Base-by-base conservation (phyloP, 2,888 invertebrate genomes). In the Apoda limacodes region DNA sequence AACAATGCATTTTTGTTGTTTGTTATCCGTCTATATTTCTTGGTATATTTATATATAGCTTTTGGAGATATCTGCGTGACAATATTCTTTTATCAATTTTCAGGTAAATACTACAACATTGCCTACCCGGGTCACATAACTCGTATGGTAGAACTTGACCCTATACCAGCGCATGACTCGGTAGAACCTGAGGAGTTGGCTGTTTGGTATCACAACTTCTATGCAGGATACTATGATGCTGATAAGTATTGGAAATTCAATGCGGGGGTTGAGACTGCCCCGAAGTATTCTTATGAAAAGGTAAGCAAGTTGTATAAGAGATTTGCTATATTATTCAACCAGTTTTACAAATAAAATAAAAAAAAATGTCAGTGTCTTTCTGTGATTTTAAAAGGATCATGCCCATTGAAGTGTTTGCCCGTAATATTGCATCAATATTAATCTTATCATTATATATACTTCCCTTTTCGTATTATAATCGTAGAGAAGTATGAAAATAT, bases 61-160 rank as follows among this genome's bases (percentile, higher is more conserved):
- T n/a, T n/a, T n/a, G n/a, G n/a, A n/a, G n/a, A n/a, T n/a, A n/a
- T n/a, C n/a, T n/a, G n/a, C n/a, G n/a, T n/a, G n/a, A n/a, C n/a
- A n/a, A n/a, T n/a, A n/a, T n/a, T n/a, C n/a, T n/a, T n/a, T n/a
- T n/a, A n/a, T n/a, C n/a, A n/a, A n/a, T 28, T 47, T 35, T 1
- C 46, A 76, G 76, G 74, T 4, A 70, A 70, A 46, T 42, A 57
- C 17, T 74, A 60, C 48, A 60, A 70, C 46, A 50, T 57, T 61
- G 83, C 64, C 23, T 85, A 58, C 72, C 86, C 60, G 37, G 87
- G 40, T 52, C 71, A 60, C 60, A 83, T 59, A 40, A 64, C 52
- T 46, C 82, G 46, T 32, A 63, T 52, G 55, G 82, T 69, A 38
- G 76, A 62, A 51, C 55, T 51, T 3, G 76, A 76, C 24, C 74